Evolutionary conservation across 2,113 vertebrate genomes (phyloP), one percentile per base, ranked within the genome.

Genomic region (Cromileptes altivelis): DNA sequence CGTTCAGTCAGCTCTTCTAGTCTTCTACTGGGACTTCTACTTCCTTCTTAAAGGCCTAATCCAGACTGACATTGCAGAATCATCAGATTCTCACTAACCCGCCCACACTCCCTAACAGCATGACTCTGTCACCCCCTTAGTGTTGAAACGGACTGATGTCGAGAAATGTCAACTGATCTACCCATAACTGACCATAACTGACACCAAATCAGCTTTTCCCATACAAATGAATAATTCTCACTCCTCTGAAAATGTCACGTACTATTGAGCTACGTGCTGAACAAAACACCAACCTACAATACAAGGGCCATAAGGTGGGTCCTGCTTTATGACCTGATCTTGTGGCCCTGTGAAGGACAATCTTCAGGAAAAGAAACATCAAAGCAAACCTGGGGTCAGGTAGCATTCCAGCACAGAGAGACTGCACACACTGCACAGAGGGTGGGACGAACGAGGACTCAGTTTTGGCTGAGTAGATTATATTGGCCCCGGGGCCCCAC

Each of bases 21-120:
- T 64, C 6, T n/a, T 30, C 30, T 9, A 21, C 27, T 49, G 1
- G 0, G 1, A 17, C 9, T 47, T 85, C 50, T 81, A 78, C 76
- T 91, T 90, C 82, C 56, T 18, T 85, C 78, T 92, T 89, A 78
- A 37, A 37, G 33, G 33, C 33, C 33, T 86, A 75, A 52, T 7
- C 50, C 9, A 33, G 1, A 9, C 15, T 4, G 6, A 75, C 19
- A 23, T 49, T 79, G 78, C 87, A 50, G 19, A 70, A 65, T 65
- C 73, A 78, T 63, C 45, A 45, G 17, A 50, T 47, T 79, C 25
- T 52, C 5, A 52, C 2, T 27, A 18, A 73, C 25, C n/a, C 52
- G 4, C 57, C 69, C 79, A 58, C 25, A 18, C 49, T 53, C 76
- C 57, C 45, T 2, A 47, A 52, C 3, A 2, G 30, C 12, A 21